Evolutionary conservation across 2,113 vertebrate species (phyloP).

Genomic region (Hepsetus odoe): DNA sequence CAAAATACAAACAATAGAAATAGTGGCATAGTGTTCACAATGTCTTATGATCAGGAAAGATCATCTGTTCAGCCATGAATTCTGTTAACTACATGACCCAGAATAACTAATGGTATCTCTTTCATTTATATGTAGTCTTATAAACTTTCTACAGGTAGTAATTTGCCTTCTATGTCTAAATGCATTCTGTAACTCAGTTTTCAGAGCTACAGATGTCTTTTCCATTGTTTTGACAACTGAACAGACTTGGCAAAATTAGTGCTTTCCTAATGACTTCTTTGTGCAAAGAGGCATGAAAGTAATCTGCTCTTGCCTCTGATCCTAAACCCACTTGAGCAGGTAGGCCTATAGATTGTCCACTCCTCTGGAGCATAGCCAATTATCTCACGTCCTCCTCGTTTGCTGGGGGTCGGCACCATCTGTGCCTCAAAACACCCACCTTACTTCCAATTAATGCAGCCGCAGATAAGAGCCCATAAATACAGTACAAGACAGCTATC

Average conservation of each 20-base stretch:
- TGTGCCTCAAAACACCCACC: constrained; percentile 71
- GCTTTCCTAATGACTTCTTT: constrained; percentile 18
- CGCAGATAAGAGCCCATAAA: constrained; percentile 63
- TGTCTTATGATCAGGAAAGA: not conserved
- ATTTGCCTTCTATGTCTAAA: not conserved
- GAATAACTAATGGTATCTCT: constrained; percentile 1
- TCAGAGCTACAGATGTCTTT: constrained; percentile 1
- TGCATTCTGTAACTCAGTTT: not conserved
- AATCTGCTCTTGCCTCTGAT: constrained; percentile 50
- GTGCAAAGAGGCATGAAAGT: constrained; percentile 35
- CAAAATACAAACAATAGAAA: not conserved
- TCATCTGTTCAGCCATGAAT: not conserved
- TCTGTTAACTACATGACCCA: not conserved
- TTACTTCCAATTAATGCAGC: constrained; percentile 69
- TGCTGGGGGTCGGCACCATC: constrained; percentile 70
- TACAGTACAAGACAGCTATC: constrained; percentile 70
- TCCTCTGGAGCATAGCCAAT: constrained; percentile 57
- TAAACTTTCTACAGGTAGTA: not conserved
- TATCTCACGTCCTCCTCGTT: constrained; percentile 61
- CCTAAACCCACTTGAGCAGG: constrained; percentile 57
- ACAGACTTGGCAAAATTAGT: constrained; percentile 3
- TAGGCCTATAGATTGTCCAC: constrained; percentile 60
- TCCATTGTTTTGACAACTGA: constrained; percentile 6
- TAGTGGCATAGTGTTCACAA: not conserved
- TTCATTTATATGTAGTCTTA: not conserved